A percentile compares a stretch with the other conserved stretches of the same genome.
Evolutionary conservation across 2,797 vertebrate species (phyloP).

Genomic region (Pelochelys cantorii): DNA sequence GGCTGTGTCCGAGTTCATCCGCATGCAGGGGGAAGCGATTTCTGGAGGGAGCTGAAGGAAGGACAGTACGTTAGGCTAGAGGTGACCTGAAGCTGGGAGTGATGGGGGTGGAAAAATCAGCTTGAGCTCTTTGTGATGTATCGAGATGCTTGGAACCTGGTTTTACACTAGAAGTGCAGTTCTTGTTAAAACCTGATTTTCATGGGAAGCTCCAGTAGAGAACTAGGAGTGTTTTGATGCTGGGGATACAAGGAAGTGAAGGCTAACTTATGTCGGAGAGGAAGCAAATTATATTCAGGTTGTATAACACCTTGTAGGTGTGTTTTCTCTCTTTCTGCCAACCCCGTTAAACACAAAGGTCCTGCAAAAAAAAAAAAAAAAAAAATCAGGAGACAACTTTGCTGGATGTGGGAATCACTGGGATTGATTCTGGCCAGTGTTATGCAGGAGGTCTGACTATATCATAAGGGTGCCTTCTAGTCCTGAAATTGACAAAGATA

Average conservation of each 20-base stretch:
- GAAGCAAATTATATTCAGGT: background rate
- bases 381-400: background rate
- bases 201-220: background rate
- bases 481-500: conserved; percentile 53
- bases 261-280: background rate
- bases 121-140: background rate
- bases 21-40: background rate
- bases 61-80: background rate
- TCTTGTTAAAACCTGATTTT: background rate
- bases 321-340: accelerated
- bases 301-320: background rate
- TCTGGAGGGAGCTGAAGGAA: background rate
- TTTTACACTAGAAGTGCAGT: background rate
- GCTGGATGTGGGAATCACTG: background rate
- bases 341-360: accelerated
- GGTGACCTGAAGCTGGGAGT: background rate
- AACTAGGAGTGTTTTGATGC: background rate
- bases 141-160: background rate
- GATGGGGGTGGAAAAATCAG: background rate
- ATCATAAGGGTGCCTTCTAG: background rate
- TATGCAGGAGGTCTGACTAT: background rate
- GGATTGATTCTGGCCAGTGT: accelerated
- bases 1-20: background rate
- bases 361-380: background rate
- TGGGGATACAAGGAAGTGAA: background rate